A percentile compares a stretch with the other conserved stretches of the same genome.
Conservation (phyloP, 2,113 vertebrate genomes). For the Siniperca chuatsi region DNA sequence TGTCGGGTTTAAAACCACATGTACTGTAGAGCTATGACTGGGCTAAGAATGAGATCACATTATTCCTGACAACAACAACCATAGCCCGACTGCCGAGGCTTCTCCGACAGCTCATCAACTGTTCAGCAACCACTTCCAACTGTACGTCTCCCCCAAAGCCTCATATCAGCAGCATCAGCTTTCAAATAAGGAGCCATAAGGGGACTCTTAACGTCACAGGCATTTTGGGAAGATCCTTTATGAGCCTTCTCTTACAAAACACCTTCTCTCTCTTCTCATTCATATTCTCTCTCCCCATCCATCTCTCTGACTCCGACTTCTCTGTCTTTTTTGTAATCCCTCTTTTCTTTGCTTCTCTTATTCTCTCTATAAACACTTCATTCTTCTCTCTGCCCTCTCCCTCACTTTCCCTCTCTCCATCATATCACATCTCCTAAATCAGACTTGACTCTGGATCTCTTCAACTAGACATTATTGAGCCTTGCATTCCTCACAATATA, state of each 20-base stretch:
- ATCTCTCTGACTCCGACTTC: slow-evolving; percentile 37
- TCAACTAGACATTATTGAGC: slow-evolving; percentile 25
- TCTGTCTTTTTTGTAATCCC: slow-evolving; percentile 26
- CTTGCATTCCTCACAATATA: slow-evolving; percentile 28
- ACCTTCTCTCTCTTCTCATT: slow-evolving; percentile 36
- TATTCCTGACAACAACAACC: slow-evolving; percentile 44
- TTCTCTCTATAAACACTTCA: slow-evolving; percentile 9
- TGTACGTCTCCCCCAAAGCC: slow-evolving; percentile 36
- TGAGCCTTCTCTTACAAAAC: slow-evolving; percentile 48
- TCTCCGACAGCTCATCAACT: slow-evolving; percentile 70
- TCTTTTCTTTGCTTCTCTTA: slow-evolving; percentile 9
- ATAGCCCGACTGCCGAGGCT: slow-evolving; percentile 29
- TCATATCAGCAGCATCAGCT: slow-evolving; percentile 40
- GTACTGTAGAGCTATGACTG: slow-evolving; percentile 25
- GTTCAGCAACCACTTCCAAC: slow-evolving; percentile 46
- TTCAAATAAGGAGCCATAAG: slow-evolving; percentile 45
- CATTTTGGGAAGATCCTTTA: slow-evolving; percentile 62
- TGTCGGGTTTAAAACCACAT: slow-evolving; percentile 40
- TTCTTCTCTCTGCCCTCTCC: slow-evolving; percentile 50
- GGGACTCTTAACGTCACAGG: slow-evolving; percentile 47
- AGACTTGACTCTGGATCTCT: slow-evolving; percentile 40
- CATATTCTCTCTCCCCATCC: slow-evolving; percentile 59
- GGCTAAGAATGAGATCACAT: slow-evolving; percentile 43
- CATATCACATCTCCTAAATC: slow-evolving; percentile 57
- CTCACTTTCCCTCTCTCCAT: slow-evolving; percentile 45